Evolutionary conservation across 2,113 vertebrate species (phyloP).

Genomic region (Indicator indicator): DNA sequence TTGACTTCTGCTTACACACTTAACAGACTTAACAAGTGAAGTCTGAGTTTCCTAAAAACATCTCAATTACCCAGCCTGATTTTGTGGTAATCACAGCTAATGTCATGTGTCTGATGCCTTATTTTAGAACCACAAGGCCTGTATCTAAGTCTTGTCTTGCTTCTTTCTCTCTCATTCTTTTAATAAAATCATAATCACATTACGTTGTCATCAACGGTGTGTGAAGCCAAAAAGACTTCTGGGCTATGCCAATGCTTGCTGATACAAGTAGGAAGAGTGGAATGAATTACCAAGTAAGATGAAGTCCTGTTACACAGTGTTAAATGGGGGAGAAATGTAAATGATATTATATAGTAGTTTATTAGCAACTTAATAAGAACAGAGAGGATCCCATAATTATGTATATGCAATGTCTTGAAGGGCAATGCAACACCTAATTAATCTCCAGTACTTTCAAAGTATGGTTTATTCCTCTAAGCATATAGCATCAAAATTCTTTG

Average conservation of each 20-base stretch:
- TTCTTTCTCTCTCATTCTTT: background rate
- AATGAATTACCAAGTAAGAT: background rate
- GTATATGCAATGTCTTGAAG: background rate
- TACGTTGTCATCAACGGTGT: background rate
- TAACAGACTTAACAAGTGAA: background rate
- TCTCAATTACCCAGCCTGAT: background rate
- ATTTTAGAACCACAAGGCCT: background rate
- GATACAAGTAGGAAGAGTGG: background rate
- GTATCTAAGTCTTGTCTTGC: background rate
- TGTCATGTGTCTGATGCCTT: background rate
- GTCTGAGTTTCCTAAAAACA: background rate
- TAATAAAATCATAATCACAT: background rate
- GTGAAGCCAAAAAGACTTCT: background rate
- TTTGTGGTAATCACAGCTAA: background rate
- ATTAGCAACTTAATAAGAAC: background rate
- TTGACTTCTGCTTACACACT: background rate
- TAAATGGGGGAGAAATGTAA: background rate
- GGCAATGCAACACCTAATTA: background rate
- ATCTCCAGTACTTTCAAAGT: background rate
- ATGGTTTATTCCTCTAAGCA: background rate
- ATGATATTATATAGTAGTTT: background rate
- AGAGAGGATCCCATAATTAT: background rate
- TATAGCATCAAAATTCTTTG: background rate
- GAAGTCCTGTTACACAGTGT: background rate
- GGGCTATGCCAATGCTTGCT: background rate